Conservation (phyloP, 2,888 invertebrate species). For the Spicauda simplicius region DNA sequence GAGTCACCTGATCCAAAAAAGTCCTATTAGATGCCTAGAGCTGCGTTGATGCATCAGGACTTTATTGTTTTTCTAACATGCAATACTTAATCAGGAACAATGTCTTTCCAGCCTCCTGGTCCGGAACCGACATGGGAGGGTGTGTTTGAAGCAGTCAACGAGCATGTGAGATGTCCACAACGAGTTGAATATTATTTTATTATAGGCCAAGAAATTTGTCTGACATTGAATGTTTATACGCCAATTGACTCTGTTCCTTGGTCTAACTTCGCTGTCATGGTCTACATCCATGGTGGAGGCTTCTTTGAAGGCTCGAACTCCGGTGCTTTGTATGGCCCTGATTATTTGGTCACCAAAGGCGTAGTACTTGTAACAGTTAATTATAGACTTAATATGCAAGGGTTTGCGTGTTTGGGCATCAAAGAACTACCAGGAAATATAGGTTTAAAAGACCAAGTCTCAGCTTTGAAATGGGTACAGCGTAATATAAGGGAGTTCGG, state of each 20-base stretch:
- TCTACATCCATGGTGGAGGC: conserved; percentile 73
- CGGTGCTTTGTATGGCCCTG: conserved; percentile 62
- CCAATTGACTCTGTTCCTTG: conserved; percentile 50
- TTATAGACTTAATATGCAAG: conserved; percentile 71
- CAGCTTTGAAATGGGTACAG: conserved; percentile 66
- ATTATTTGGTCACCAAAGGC: conserved; percentile 62
- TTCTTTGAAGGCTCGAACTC: conserved; percentile 64
- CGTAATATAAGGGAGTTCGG: conserved; percentile 65
- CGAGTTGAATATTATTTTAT: conserved; percentile 46
- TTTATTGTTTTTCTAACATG: too few relatives aligned
- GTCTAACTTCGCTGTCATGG: conserved; percentile 66
- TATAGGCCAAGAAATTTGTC: conserved; percentile 61
- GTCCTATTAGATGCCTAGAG: too few relatives aligned
- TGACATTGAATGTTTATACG: conserved; percentile 65
- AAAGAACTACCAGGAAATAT: conserved; percentile 73
- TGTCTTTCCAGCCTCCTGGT: conserved; percentile 61
- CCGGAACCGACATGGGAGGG: conserved; percentile 66
- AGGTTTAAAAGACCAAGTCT: conserved; percentile 69
- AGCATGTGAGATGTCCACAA: conserved; percentile 63
- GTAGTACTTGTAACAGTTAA: conserved; percentile 70
- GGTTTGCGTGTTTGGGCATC: conserved; percentile 64
- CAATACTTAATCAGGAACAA: too few relatives aligned
- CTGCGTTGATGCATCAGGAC: too few relatives aligned
- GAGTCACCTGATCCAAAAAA: too few relatives aligned
- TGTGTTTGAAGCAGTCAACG: conserved; percentile 63